Base-by-base conservation (phyloP, 2,888 invertebrate species). In the Callosobruchus maculatus region DNA sequence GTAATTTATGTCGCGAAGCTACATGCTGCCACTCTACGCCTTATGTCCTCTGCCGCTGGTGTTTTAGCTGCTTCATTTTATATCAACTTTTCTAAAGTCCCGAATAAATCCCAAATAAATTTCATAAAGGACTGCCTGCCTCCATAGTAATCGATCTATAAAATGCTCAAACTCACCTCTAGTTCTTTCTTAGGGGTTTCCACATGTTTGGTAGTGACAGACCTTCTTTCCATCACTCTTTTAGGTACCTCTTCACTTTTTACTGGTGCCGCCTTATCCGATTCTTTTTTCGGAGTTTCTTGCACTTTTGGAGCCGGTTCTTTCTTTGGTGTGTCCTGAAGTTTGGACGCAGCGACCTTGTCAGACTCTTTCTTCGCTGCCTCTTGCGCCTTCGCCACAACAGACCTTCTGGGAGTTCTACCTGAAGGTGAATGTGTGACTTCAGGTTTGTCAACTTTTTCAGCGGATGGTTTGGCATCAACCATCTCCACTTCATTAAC, bases 221-320 rank as follows among this genome's bases (percentile, higher is more conserved):
- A 70, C 70, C 31, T 79, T 76, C 20, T 68, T 72, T 22, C 76
- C 72, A 2, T 74, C 30, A 26, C 77, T 72, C 30, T 78, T 77
- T 30, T 78, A 1, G 49, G 49, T 13, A 13, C 49, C 1, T 18
- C 49, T 49, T 13, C 49, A 1, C 9, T 49, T 49, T 13, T 49
- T 18, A 13, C 13, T 13, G 49, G 1, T 7, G 49, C 18, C 49
- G 18, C 49, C 3, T 49, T 49, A 13, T 49, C 49, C 49, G 4
- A 1, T 49, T 13, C 49, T 13, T 49, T 49, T 13, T 49, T 49
- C 49, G 13, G 49, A 13, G 13, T 18, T 13, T 49, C 49, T 18
- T 1, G 5, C 18, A 49, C 49, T 49, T 49, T 49, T 7, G 49
- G 13, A 26, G 49, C 49, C 1, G 74, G 13, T 49, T 49, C 49